Percentiles rank a stretch among this genome's conserved stretches.
These are phyloP conservation scores for Drosophila colorata DNA, from an alignment of 2,888 invertebrate species.

Conservation along the genomic window DNA sequence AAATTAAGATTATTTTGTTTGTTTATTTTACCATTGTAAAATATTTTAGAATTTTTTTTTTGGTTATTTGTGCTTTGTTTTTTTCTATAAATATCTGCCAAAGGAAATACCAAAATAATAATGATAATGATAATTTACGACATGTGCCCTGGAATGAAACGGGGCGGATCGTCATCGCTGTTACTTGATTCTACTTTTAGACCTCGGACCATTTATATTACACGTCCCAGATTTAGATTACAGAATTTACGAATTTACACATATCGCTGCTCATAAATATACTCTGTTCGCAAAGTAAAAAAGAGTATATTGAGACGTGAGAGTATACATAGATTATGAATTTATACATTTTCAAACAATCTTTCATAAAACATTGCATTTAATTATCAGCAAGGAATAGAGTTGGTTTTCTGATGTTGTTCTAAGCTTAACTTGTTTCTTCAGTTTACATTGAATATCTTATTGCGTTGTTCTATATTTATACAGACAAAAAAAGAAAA, in stretches of 20 bases:
- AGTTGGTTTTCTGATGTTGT: background rate
- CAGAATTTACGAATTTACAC: background rate
- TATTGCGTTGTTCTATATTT: no score
- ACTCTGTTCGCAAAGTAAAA: no score
- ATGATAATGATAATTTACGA: no score
- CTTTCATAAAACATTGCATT: background rate
- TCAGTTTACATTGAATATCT: no score
- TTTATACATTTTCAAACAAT: background rate
- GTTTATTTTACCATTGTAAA: background rate
- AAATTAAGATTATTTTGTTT: background rate
- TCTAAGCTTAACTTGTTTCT: background rate
- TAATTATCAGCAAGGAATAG: background rate
- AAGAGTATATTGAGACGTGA: no score
- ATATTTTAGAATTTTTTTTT: background rate
- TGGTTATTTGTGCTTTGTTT: background rate
- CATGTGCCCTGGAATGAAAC: no score
- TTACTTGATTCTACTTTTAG: slow-evolving; percentile 7
- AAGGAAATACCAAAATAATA: background rate
- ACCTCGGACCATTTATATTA: background rate
- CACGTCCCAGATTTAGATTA: background rate
- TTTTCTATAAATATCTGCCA: background rate
- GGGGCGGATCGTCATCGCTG: no score
- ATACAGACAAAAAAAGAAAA: no score
- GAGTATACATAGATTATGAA: no score
- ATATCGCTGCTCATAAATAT: background rate